Evolutionary conservation across 2,113 vertebrate genomes (phyloP).

Genomic region (pig (Sus scrofa)): DNA sequence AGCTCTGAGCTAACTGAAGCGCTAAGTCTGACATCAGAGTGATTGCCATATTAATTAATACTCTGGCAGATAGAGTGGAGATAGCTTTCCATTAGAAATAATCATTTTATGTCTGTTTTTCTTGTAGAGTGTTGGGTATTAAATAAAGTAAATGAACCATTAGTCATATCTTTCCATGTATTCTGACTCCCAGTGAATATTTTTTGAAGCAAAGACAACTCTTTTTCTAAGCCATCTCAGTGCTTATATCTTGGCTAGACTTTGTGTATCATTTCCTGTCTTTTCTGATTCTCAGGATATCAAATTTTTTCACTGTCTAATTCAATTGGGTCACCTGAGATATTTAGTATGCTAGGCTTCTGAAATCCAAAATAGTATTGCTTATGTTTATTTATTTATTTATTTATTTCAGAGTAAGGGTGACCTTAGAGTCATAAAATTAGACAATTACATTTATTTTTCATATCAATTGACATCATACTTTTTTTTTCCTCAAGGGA

Average conservation of each 20-base stretch:
- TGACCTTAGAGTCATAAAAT: neutral
- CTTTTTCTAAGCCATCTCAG: slow-evolving; percentile 6
- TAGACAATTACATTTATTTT: slow-evolving; percentile 49
- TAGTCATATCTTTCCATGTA: neutral
- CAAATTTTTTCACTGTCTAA: slow-evolving; percentile 39
- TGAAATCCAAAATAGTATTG: slow-evolving; percentile 45
- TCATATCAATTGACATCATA: slow-evolving; percentile 49
- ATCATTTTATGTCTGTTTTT: slow-evolving; percentile 63
- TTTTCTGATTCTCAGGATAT: neutral
- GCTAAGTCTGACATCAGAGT: slow-evolving; percentile 3
- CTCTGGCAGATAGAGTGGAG: slow-evolving; percentile 43
- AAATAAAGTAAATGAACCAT: slow-evolving; percentile 44
- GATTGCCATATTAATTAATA: slow-evolving; percentile 51
- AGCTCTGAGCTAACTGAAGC: neutral
- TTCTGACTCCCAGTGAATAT: neutral
- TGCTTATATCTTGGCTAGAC: neutral
- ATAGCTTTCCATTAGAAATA: slow-evolving; percentile 57
- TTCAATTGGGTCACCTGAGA: neutral
- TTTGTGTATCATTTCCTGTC: slow-evolving; percentile 46
- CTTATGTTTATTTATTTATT: neutral
- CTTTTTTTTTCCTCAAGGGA: neutral
- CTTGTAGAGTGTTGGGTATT: neutral
- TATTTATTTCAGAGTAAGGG: slow-evolving; percentile 33
- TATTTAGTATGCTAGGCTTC: neutral
- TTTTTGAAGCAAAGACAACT: neutral